phyloP scores from a whole-genome alignment of 2,113 vertebrate genomes.

The Petrocephalus microphthalmus region DNA sequence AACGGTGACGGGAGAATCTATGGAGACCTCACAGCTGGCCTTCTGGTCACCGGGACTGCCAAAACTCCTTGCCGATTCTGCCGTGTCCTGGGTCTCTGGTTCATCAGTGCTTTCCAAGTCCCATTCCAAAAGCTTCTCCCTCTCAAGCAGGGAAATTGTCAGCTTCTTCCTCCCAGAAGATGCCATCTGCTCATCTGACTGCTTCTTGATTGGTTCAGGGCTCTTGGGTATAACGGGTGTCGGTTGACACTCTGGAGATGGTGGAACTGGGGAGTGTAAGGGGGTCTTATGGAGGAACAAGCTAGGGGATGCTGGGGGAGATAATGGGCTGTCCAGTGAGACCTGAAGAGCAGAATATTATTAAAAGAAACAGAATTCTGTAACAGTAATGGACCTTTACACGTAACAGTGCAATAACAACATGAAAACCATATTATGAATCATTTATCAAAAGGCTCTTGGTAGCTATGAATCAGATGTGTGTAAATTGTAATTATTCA shows the following conservation, averaged over 20 bases:
- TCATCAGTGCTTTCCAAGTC: constrained; percentile 30
- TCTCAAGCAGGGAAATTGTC: constrained; percentile 41
- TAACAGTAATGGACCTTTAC: background rate
- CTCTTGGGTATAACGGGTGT: background rate
- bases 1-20: background rate
- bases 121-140: constrained; percentile 59
- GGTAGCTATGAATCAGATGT: background rate
- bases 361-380: background rate
- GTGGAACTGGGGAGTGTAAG: background rate
- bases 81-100: background rate
- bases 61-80: background rate
- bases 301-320: background rate
- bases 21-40: background rate
- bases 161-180: constrained; percentile 46
- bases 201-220: background rate
- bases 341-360: background rate
- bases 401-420: background rate
- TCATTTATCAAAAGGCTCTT: background rate
- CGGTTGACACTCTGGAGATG: background rate
- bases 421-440: background rate
- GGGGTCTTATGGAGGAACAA: background rate
- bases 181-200: background rate
- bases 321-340: background rate
- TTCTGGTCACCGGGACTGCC: constrained; percentile 24
- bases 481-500: background rate